phyloP scores from a whole-genome alignment of 2,113 vertebrate species.

The Sterna hirundo region DNA sequence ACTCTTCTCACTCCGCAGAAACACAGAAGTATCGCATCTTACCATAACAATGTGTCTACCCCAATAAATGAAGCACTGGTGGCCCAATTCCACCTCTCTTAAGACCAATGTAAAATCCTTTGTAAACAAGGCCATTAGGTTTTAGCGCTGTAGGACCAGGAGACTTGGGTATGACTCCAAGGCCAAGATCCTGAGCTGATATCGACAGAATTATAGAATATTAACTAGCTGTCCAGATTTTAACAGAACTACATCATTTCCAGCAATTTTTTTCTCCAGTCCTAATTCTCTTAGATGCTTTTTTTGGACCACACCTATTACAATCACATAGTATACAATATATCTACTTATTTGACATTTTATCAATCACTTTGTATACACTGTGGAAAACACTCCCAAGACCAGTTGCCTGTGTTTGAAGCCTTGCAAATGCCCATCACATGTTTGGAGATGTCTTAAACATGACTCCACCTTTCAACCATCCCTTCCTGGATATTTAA shows the following conservation, averaged over 20 bases:
- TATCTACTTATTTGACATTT: not conserved
- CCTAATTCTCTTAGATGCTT: not conserved
- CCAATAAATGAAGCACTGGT: not conserved
- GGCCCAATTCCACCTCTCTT: not conserved
- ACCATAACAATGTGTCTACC: not conserved
- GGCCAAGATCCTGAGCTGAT: not conserved
- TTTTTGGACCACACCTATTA: not conserved
- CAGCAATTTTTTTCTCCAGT: not conserved
- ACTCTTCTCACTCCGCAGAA: not conserved
- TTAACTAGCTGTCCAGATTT: not conserved
- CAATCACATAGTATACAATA: not conserved
- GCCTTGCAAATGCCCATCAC: not conserved
- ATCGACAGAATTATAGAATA: not conserved
- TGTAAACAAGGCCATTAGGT: not conserved
- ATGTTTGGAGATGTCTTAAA: not conserved
- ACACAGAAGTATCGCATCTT: not conserved
- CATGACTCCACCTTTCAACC: not conserved
- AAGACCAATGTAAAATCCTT: not conserved
- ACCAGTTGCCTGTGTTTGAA: not conserved
- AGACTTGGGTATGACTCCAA: not conserved
- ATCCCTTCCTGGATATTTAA: not conserved
- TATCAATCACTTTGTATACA: not conserved
- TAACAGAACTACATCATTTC: not conserved
- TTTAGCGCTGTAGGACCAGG: not conserved
- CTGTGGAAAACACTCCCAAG: not conserved